Evolutionary conservation across 2,888 invertebrate species (phyloP).

Genomic region (Nipponacmea schrenckii): DNA sequence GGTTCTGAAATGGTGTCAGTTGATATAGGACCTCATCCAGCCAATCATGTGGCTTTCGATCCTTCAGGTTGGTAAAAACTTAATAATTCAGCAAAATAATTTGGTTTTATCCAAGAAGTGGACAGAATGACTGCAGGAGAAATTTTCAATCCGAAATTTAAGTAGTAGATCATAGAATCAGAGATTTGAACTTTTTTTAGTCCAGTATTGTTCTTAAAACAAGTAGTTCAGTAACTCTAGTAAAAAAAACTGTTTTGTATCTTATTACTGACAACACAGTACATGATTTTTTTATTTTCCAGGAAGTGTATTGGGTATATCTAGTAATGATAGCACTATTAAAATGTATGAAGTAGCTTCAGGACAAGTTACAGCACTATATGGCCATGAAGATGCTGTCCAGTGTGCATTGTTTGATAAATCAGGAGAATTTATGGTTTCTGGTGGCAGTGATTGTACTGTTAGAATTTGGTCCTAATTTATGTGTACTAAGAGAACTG

Average conservation of each 20-base stretch:
- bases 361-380: slow-evolving; percentile 62
- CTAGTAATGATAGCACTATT: slow-evolving; percentile 66
- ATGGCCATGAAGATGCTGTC: slow-evolving; percentile 68
- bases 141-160: too few relatives aligned
- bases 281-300: slow-evolving; percentile 21
- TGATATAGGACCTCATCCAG: slow-evolving; percentile 66
- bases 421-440: slow-evolving; percentile 64
- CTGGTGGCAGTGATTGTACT: slow-evolving; percentile 64
- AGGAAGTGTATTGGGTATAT: slow-evolving; percentile 63
- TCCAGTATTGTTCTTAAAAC: too few relatives aligned
- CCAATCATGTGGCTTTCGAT: slow-evolving; percentile 66
- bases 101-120: too few relatives aligned
- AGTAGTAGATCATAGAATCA: too few relatives aligned
- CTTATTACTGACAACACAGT: neutral
- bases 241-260: neutral
- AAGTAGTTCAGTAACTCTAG: too few relatives aligned
- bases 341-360: slow-evolving; percentile 66
- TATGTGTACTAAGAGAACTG: neutral
- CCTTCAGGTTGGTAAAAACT: slow-evolving; percentile 52
- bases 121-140: too few relatives aligned
- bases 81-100: neutral
- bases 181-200: too few relatives aligned
- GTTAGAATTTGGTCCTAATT: slow-evolving; percentile 65
- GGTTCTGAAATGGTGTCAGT: slow-evolving; percentile 61
- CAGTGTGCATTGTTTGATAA: slow-evolving; percentile 64